phyloP scores from a whole-genome alignment of 2,797 vertebrate genomes.

The Siniperca obscura region DNA sequence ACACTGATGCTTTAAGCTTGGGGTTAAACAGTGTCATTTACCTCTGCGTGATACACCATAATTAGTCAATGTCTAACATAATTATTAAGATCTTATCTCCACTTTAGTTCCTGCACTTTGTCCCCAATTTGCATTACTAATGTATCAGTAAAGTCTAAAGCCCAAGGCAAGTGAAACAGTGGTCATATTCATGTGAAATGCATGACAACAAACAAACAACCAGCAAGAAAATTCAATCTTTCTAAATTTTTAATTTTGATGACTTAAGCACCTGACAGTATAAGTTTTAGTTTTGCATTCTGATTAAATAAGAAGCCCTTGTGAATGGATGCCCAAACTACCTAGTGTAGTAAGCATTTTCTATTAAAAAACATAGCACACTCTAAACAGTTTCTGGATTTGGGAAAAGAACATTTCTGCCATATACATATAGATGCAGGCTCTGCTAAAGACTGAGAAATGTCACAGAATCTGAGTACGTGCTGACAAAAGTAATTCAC shows the following conservation, averaged over 20 bases:
- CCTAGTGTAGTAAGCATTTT: background rate
- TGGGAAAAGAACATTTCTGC: background rate
- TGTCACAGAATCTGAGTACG: background rate
- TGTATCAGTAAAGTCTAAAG: background rate
- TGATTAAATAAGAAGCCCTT: background rate
- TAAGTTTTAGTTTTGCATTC: background rate
- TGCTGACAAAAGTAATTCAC: background rate
- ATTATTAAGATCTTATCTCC: background rate
- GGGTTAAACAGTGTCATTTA: conserved; percentile 25
- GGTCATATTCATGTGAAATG: background rate
- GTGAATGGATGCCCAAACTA: background rate
- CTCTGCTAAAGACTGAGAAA: background rate
- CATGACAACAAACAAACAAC: background rate
- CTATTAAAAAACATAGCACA: background rate
- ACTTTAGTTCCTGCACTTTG: conserved; percentile 3
- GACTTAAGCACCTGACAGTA: background rate
- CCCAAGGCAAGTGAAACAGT: background rate
- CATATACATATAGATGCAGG: too few relatives aligned
- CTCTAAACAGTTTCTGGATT: background rate
- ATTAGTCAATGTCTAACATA: background rate
- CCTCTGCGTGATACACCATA: background rate
- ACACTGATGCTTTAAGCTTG: conserved; percentile 37
- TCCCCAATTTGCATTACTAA: background rate
- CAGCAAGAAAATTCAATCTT: background rate
- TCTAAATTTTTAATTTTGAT: background rate